A percentile compares a stretch with the other conserved stretches of the same genome.
These are phyloP conservation scores for Frankliniella intonsa DNA, from an alignment of 2,888 invertebrate species.

Conservation along the genomic window DNA sequence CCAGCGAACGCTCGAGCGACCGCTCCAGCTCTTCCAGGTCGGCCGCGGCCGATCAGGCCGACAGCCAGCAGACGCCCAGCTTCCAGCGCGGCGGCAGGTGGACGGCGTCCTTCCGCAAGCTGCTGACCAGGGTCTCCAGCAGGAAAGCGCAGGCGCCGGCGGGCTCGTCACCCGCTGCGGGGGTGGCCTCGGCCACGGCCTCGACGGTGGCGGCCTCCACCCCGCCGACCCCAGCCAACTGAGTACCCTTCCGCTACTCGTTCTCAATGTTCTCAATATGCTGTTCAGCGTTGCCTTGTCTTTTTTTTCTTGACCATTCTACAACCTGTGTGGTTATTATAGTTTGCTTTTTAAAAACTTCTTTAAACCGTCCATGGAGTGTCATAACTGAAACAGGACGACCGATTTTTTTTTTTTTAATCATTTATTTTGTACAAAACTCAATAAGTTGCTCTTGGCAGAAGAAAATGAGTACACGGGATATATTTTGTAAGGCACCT, in stretches of 20 bases:
- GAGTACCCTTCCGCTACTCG: no score
- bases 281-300: no score
- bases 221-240: not conserved
- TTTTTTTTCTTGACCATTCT: no score
- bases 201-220: not conserved
- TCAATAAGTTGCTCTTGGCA: no score
- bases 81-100: conserved; percentile 49
- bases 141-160: not conserved
- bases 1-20: conserved; percentile 34
- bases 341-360: no score
- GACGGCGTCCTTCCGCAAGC: conserved; percentile 58
- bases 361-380: no score
- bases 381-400: no score
- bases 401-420: no score
- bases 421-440: no score
- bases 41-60: conserved; percentile 40
- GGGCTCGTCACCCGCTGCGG: not conserved
- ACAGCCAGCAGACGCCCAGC: conserved; percentile 41
- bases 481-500: not conserved
- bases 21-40: conserved; percentile 42
- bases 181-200: not conserved
- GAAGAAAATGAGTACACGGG: not conserved
- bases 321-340: no score
- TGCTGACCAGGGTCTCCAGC: conserved; percentile 45
- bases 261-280: no score